Base-by-base conservation (phyloP, 2,888 invertebrate genomes). In the Aphidoletes aphidimyza region DNA sequence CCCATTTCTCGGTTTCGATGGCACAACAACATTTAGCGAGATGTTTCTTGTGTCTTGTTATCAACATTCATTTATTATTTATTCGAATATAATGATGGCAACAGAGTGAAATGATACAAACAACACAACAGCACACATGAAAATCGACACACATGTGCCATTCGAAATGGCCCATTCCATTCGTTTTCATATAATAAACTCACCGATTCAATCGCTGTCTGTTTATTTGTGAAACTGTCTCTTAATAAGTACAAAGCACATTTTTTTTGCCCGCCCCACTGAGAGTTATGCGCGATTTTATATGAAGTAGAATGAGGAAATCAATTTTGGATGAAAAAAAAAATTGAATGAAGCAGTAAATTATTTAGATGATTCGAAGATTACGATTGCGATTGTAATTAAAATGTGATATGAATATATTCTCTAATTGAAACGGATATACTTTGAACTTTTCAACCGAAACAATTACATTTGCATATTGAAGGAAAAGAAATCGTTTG, bases 261-360 rank as follows among this genome's bases (percentile, higher is more conserved):
- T 69, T 69, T 69, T 69, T 54, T 6, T 22, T 54, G 5, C 39
- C 11, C n/a, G n/a, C 11, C 11, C 6, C 39, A 39, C 11, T 6
- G 22, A 54, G 54, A 22, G 54, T 22, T n/a, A 1, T 14, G 30
- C 69, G 34, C n/a, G 34, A 30, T 69, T 54, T 54, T 26, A 54
- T 6, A 9, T 42, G 42, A 9, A 14, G 54, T 54, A 26, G 22
- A 26, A 11, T 22, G 69, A 30, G 54, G 30, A 69, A 69, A 69
- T 69, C 69, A 69, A 69, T 69, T 69, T 69, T 11, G 69, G 69
- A 69, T 69, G 30, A 69, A 69, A 69, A 42, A n/a, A n/a, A n/a
- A n/a, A n/a, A n/a, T n/a, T 42, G 42, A 42, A 69, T 69, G 69
- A 30, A 11, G 69, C 30, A 69, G 69, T 69, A 69, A 69, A 69